Base-by-base conservation (phyloP, 2,797 vertebrate species). In the Scolopax bukidnonensis region DNA sequence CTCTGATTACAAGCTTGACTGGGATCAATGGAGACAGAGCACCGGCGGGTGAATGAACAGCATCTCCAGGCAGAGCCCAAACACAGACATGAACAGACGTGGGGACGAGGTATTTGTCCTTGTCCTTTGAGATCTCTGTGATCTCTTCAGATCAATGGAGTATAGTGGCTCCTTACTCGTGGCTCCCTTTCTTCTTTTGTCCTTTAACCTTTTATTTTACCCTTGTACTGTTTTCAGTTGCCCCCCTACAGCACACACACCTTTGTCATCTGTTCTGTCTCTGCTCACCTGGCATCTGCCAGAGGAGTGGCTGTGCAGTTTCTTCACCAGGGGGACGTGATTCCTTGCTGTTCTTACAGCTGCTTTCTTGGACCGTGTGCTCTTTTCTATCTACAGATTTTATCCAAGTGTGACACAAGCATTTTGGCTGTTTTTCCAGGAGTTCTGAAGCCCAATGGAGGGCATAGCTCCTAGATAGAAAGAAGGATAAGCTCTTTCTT, bases 1-100 rank as follows among this genome's bases (percentile, higher is more conserved):
- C 78, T 92, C 75, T 71, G 88, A 59, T 95, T 89, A 92, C 47
- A 87, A 87, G 64, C 45, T 53, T 79, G 84, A 36, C 67, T 68
- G 81, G 68, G 60, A 94, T 89, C 94, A 90, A 5, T 54, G 88
- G 90, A 88, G 83, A 43, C 77, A 69, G 70, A 61, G 64, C 70
- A 40, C 80, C 56, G 89, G 74, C 84, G 83, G 75, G 38, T 53
- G 81, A 60, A 47, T 41, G 78, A 87, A 20, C 60, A 67, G 91
- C 67, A 21, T 13, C 73, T 40, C 27, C 60, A 53, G 78, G 86
- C 81, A 89, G 83, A 87, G 60, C 73, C 78, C 68, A 83, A 30
- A 71, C 16, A 36, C 28, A 19, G 85, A 43, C 67, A 24, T 30
- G 45, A 91, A 48, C 45, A 83, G 68, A 14, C n/a, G 12, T 25